Evolutionary conservation across 2,797 vertebrate genomes (phyloP), one percentile per base, ranked within the genome.

Genomic region (Balearica regulorum): DNA sequence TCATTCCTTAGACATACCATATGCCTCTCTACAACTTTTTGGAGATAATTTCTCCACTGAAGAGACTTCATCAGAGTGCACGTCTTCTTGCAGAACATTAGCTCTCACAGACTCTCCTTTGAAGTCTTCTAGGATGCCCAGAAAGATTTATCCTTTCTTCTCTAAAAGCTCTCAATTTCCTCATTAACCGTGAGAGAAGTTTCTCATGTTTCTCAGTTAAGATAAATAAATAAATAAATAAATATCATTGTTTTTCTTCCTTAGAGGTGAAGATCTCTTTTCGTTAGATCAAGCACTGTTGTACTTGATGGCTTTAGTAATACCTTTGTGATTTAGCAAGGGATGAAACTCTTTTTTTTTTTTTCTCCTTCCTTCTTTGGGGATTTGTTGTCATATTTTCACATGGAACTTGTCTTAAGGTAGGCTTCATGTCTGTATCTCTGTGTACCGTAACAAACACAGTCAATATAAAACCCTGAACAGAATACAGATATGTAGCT

Each of bases 351-450:
- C 0, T 54, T 39, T 26, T 37, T 28, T 46, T 44, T 70, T 17
- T 66, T 91, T 66, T 20, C 8, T 22, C 7, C 16, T 80, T 87
- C 22, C 7, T 33, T 66, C 29, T 70, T 60, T 66, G 18, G 4
- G 8, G 19, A 33, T 77, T 54, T 62, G 2, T 69, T 58, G 9
- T 41, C 9, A 3, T 37, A 60, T 66, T 93, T 89, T 76, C n/a
- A 16, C 9, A 24, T 10, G 33, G 6, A 88, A 55, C 4, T 2
- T 48, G 10, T 6, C 3, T 66, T 41, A 19, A 1, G 1, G 33
- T 48, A 15, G 25, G n/a, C 13, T 87, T 70, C 4, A 14, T 26
- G 8, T 77, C 31, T 83, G 1, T 71, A 29, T 37, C 20, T 70
- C 13, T 57, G 22, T 44, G 3, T 37, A 53, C n/a, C 11, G 53